phyloP scores from a whole-genome alignment of 2,888 invertebrate species.

The Dasypolia templi region DNA sequence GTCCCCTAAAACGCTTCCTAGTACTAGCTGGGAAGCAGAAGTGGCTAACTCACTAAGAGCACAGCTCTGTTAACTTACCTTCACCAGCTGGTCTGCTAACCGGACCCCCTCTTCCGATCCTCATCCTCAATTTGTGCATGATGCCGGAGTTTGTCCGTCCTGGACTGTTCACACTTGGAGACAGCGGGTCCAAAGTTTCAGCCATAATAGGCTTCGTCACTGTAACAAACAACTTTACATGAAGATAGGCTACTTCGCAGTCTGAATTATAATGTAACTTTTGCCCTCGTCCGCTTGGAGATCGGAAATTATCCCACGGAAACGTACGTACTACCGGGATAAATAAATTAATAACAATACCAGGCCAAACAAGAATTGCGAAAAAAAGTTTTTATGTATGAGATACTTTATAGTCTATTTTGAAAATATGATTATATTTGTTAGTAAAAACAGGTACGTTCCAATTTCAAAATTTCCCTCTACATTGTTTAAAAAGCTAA shows the following conservation, averaged over 20 bases:
- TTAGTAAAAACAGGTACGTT: too few relatives aligned
- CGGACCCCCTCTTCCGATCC: slow-evolving; percentile 75
- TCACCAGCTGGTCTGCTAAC: slow-evolving; percentile 75
- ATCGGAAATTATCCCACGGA: not conserved
- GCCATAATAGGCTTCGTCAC: slow-evolving; percentile 83
- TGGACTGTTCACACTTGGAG: slow-evolving; percentile 79
- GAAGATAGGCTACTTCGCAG: not conserved
- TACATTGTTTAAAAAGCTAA: too few relatives aligned
- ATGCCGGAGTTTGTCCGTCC: slow-evolving; percentile 71
- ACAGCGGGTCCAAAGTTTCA: slow-evolving; percentile 84
- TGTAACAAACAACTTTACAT: slow-evolving; percentile 60
- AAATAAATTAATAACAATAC: too few relatives aligned
- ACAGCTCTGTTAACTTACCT: slow-evolving; percentile 57
- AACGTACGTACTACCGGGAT: not conserved
- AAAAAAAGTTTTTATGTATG: too few relatives aligned
- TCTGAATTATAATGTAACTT: not conserved
- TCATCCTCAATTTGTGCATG: slow-evolving; percentile 78
- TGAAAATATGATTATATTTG: too few relatives aligned
- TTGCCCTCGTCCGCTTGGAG: too few relatives aligned
- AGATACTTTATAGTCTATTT: too few relatives aligned
- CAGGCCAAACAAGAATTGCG: too few relatives aligned
- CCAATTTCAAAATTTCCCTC: too few relatives aligned
- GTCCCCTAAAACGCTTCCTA: too few relatives aligned
- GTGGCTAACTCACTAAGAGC: not conserved
- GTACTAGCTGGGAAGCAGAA: too few relatives aligned